Evolutionary conservation across 2,797 vertebrate genomes (phyloP).

Genomic region (Salarias fasciatus): DNA sequence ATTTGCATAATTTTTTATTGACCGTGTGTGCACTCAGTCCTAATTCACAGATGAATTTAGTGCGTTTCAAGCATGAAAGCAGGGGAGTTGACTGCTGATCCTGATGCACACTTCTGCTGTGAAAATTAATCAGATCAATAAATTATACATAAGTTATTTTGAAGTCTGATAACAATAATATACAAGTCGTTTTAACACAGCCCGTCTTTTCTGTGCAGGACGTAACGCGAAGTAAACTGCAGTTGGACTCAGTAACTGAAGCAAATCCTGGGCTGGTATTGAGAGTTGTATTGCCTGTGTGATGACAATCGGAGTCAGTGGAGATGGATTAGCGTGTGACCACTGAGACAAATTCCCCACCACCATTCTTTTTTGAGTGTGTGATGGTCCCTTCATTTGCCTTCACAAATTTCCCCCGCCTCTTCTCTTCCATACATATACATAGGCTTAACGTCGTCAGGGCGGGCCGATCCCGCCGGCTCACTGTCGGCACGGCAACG

Average conservation of each 20-base stretch:
- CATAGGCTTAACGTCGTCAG: conserved; percentile 70
- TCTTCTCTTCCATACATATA: conserved; percentile 56
- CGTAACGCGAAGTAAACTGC: not conserved
- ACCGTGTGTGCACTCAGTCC: no score
- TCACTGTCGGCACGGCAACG: conserved; percentile 78
- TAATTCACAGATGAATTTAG: no score
- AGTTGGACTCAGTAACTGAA: no score
- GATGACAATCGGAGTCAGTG: not conserved
- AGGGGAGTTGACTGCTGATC: no score
- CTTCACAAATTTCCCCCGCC: not conserved
- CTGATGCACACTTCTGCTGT: no score
- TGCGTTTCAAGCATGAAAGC: no score
- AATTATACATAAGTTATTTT: no score
- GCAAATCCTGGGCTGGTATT: not conserved
- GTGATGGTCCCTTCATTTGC: conserved; percentile 30
- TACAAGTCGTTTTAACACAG: no score
- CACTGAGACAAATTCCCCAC: conserved; percentile 59
- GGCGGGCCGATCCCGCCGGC: conserved; percentile 66
- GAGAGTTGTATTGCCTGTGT: not conserved
- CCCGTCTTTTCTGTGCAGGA: no score
- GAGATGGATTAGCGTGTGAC: conserved; percentile 44
- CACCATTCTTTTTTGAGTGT: conserved; percentile 42
- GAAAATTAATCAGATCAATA: no score
- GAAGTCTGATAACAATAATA: no score
- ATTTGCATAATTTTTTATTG: no score